Conservation (phyloP, 2,113 vertebrate genomes). For the Onychostruthus taczanowskii region DNA sequence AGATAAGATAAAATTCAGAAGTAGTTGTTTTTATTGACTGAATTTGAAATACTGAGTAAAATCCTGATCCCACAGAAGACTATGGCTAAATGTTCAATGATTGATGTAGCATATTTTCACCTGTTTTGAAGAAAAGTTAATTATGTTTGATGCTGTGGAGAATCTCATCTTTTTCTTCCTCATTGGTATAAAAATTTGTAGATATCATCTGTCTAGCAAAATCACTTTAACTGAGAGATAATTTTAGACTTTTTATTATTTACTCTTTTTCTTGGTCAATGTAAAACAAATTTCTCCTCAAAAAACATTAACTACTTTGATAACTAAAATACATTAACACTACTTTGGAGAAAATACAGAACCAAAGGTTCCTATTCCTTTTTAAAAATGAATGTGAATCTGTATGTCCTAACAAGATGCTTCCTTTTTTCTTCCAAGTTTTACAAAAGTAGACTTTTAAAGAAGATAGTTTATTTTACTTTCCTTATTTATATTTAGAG, state of each 20-base stretch:
- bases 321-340: neutral
- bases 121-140: neutral
- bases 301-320: neutral
- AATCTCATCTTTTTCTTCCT: neutral
- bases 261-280: neutral
- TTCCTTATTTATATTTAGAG: neutral
- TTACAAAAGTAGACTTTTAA: neutral
- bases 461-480: neutral
- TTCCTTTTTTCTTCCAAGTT: neutral
- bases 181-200: neutral
- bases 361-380: rapidly evolving
- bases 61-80: neutral
- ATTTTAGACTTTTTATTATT: neutral
- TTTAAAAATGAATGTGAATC: neutral
- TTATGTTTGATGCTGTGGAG: neutral
- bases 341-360: neutral
- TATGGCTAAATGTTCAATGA: neutral
- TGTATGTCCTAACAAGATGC: neutral
- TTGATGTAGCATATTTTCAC: neutral
- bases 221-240: neutral
- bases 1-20: neutral
- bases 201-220: neutral
- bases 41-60: neutral
- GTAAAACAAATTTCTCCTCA: neutral
- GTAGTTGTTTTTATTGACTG: neutral